Evolutionary conservation across 2,888 invertebrate genomes (phyloP), one percentile per base, ranked within the genome.

Genomic region (Drosophila putrida): DNA sequence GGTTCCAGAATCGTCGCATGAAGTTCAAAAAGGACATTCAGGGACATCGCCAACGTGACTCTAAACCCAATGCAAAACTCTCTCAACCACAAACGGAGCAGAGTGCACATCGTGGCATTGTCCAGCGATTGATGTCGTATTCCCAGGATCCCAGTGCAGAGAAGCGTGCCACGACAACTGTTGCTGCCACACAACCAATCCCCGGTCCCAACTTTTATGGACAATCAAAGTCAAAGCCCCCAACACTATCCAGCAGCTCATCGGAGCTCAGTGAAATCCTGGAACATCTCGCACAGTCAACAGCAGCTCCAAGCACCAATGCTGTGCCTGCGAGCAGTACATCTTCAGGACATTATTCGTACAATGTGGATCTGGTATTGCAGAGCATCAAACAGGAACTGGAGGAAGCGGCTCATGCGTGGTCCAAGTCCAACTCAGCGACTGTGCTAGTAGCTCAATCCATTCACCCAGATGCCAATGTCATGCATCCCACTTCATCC

Each of bases 1-100:
- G 96, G 96, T 96, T 97, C 91, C 96, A 96, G 92, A 96, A 96
- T 91, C 94, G 96, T 27, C 93, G 96, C 57, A 96, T 96, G 96
- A 96, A 96, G 91, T 95, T 95, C 94, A 96, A 96, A 41, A 91
- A 90, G 64, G 89, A 90, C 33, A 72, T 80, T 6, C 81, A 88
- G 33, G 86, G 77, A 4, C 78, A 76, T 27, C 80, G 83, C 0
- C 88, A 89, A n/a, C 62, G 76, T 3, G 75, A 75, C 20, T 38
- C 72, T 0, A 89, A 86, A 28, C n/a, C 51, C 1, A 78, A 66
- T 44, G 62, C 72, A 2, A 88, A 89, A 38, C 15, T 71, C 10
- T 44, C 77, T 0, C 82, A 77, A 25, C 84, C 86, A 0, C 76
- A 78, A 31, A 75, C 70, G 0, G 88, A 90, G 57, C 88, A 87